A percentile compares a stretch with the other conserved stretches of the same genome.
phyloP scores from a whole-genome alignment of 1,140 invertebrate species.

The Ceratina calcarata region DNA sequence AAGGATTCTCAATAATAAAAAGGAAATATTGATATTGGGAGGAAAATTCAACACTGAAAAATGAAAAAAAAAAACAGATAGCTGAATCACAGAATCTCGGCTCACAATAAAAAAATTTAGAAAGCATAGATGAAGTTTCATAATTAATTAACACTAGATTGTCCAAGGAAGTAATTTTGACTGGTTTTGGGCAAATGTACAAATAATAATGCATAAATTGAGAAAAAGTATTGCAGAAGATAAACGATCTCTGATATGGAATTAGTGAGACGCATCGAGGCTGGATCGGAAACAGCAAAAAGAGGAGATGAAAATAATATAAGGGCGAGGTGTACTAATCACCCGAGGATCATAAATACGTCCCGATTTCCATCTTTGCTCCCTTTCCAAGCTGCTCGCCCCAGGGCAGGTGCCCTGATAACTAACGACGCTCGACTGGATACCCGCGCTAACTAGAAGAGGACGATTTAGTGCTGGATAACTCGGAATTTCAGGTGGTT shows the following conservation, averaged over 20 bases:
- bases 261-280: neutral
- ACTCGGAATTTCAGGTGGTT: slow-evolving; percentile 17
- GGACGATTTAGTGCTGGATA: slow-evolving; percentile 26
- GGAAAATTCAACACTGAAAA: too few relatives aligned
- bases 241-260: neutral
- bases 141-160: too few relatives aligned
- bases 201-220: too few relatives aligned
- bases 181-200: too few relatives aligned
- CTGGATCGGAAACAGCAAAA: neutral
- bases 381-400: neutral
- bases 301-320: neutral
- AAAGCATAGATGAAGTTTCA: too few relatives aligned
- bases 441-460: slow-evolving; percentile 7
- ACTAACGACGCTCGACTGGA: slow-evolving; percentile 18
- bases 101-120: too few relatives aligned
- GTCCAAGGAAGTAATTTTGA: too few relatives aligned
- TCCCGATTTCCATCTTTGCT: slow-evolving; percentile 25
- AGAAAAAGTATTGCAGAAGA: neutral
- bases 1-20: too few relatives aligned
- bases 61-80: too few relatives aligned
- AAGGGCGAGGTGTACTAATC: slow-evolving; percentile 5
- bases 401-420: slow-evolving; percentile 2
- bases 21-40: too few relatives aligned
- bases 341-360: slow-evolving; percentile 29
- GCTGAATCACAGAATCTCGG: too few relatives aligned